Conservation (phyloP, 2,797 vertebrate species). For the Arnoldichthys spilopterus region DNA sequence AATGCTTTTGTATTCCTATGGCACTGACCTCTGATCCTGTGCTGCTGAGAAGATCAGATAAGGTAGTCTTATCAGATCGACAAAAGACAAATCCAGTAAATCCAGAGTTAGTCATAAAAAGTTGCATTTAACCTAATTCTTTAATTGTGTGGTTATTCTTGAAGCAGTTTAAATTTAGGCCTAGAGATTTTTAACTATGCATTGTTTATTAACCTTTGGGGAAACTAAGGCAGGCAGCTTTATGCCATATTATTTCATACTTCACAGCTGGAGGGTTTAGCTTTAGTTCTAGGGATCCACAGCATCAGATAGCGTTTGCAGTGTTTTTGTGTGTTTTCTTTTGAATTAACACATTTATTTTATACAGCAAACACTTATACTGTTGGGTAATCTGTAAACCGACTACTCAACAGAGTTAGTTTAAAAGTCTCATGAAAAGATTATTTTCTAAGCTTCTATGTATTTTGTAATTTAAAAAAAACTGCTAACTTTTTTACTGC, state of each 20-base stretch:
- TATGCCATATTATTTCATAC: slow-evolving; percentile 11
- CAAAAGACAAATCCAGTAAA: not conserved
- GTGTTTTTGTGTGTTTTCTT: not conserved
- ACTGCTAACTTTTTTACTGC: not conserved
- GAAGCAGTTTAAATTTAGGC: not conserved
- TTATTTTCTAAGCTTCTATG: not conserved
- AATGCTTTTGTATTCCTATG: too few relatives aligned
- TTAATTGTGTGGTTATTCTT: not conserved
- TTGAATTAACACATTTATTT: not conserved
- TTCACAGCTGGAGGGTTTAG: slow-evolving; percentile 1
- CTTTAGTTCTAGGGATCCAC: not conserved
- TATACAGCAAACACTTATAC: not conserved
- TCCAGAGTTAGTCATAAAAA: not conserved
- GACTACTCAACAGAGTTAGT: not conserved
- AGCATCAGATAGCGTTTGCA: not conserved
- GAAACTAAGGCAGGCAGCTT: not conserved
- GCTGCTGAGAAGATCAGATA: not conserved
- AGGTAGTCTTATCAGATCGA: not conserved
- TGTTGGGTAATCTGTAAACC: not conserved
- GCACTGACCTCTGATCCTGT: too few relatives aligned
- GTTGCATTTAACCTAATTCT: not conserved
- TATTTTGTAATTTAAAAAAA: not conserved
- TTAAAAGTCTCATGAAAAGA: not conserved
- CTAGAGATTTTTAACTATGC: not conserved
- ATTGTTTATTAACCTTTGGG: not conserved